phyloP scores from a whole-genome alignment of 1,140 invertebrate genomes.

The Archivesica marissinica region DNA sequence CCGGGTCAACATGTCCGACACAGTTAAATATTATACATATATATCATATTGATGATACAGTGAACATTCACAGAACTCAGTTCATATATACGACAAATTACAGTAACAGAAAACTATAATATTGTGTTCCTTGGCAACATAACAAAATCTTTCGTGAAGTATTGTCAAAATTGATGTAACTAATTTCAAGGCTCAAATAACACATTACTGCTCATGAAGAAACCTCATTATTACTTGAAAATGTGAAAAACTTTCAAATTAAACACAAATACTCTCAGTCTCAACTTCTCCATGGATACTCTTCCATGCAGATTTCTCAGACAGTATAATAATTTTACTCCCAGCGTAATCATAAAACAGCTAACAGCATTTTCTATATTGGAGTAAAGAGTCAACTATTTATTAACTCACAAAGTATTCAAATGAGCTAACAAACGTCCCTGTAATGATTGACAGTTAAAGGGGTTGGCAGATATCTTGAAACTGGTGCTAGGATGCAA shows the following conservation, averaged over 20 bases:
- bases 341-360: no score
- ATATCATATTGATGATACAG: no score
- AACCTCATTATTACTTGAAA: constrained; percentile 37
- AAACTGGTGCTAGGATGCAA: neutral
- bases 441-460: constrained; percentile 3
- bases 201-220: constrained; percentile 40
- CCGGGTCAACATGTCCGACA: no score
- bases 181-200: constrained; percentile 25
- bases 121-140: constrained; percentile 5
- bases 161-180: constrained; percentile 26
- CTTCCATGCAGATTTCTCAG: no score
- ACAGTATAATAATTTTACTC: no score
- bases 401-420: neutral
- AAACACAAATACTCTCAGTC: constrained; percentile 12
- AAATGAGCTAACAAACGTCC: constrained; percentile 16
- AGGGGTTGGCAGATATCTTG: constrained; percentile 2
- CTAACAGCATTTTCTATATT: no score
- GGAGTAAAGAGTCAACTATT: no score
- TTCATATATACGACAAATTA: no score
- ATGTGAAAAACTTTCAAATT: constrained; percentile 39
- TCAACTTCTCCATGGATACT: no score
- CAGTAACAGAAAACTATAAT: no score
- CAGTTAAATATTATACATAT: no score
- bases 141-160: neutral
- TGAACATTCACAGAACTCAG: no score